phyloP scores from a whole-genome alignment of 1,140 invertebrate species.

The Pseudomyrmex gracilis region DNA sequence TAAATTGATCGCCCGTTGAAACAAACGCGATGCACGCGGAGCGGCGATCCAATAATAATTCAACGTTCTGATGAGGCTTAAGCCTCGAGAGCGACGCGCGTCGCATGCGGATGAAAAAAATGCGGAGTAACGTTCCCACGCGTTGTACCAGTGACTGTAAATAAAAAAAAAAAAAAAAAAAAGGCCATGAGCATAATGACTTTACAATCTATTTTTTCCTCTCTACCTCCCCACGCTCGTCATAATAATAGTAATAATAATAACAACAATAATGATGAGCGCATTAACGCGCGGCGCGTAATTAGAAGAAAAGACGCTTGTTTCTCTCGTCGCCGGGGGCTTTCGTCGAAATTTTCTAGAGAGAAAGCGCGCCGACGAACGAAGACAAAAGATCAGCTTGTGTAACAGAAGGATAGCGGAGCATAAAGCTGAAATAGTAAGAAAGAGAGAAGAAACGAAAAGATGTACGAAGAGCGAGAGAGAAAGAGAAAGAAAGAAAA shows the following conservation, averaged over 20 bases:
- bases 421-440: conserved; percentile 35
- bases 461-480: conserved; percentile 5
- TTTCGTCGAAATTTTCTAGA: conserved; percentile 43
- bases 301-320: not conserved
- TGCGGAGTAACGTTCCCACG: not conserved
- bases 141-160: not conserved
- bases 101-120: not conserved
- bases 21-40: not conserved
- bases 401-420: conserved; percentile 11
- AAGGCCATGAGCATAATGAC: not conserved
- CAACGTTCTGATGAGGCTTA: not conserved
- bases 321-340: not conserved
- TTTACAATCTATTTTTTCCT: not conserved
- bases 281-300: conserved; percentile 17
- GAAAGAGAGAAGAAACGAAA: conserved; percentile 4
- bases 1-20: conserved; percentile 25
- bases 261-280: conserved; percentile 19
- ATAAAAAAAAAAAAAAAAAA: conserved; percentile 5
- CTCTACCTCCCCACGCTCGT: no score
- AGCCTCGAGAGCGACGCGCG: not conserved
- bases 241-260: conserved; percentile 4
- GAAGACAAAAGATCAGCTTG: conserved; percentile 22
- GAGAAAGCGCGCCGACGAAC: not conserved
- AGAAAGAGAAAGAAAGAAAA: no score
- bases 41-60: not conserved